A percentile compares a stretch with the other conserved stretches of the same genome.
phyloP scores from a whole-genome alignment of 2,113 vertebrate genomes.

The Tragelaphus imberbis region DNA sequence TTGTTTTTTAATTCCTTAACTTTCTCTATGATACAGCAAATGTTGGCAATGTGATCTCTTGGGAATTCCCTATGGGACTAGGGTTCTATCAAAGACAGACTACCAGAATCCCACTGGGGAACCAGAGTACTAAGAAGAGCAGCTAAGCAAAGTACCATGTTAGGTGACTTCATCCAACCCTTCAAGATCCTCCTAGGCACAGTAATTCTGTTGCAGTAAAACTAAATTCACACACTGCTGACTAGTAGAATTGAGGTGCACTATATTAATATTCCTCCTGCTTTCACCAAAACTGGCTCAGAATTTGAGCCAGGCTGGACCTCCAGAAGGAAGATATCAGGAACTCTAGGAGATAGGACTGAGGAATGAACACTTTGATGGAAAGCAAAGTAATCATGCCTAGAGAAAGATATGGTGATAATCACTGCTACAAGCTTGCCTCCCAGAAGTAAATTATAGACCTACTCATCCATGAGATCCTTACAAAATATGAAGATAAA shows the following conservation, averaged over 20 bases:
- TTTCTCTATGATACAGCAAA: neutral
- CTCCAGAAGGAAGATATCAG: neutral
- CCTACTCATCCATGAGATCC: neutral
- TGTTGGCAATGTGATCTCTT: neutral
- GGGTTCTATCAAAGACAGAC: neutral
- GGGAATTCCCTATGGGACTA: neutral
- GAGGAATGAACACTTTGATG: neutral
- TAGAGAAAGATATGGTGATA: neutral
- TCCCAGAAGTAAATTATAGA: neutral
- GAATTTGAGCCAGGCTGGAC: neutral
- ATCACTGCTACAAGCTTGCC: neutral
- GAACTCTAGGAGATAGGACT: neutral
- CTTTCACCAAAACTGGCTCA: neutral
- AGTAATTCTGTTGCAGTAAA: neutral
- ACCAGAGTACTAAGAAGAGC: neutral
- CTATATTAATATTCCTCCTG: neutral
- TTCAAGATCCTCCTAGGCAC: neutral
- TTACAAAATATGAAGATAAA: neutral
- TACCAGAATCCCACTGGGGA: neutral
- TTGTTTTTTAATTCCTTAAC: neutral
- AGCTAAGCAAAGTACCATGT: neutral
- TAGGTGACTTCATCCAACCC: neutral
- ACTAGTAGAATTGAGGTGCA: neutral
- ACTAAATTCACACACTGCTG: neutral
- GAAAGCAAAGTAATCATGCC: neutral